Evolutionary conservation across 1,140 invertebrate species (phyloP).

Genomic region (Lordiphosa stackelbergi): DNA sequence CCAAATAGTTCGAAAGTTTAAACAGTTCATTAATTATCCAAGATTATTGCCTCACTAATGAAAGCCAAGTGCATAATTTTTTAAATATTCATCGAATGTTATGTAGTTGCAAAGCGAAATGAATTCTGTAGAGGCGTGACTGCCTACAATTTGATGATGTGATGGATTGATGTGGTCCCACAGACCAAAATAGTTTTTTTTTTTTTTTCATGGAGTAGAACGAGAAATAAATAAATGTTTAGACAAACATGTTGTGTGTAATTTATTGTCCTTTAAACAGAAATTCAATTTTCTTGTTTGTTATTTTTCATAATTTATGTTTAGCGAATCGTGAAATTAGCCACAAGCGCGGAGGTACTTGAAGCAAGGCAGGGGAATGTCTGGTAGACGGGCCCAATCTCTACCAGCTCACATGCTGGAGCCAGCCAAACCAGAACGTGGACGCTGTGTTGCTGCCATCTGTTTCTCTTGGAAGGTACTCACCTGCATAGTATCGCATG

Average conservation of each 20-base stretch:
- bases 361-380: slow-evolving; percentile 44
- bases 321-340: slow-evolving; percentile 46
- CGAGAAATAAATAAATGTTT: slow-evolving; percentile 66
- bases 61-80: slow-evolving; percentile 26
- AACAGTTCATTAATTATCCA: slow-evolving; percentile 38
- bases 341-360: slow-evolving; percentile 16
- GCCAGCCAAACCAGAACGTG: slow-evolving; percentile 61
- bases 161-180: slow-evolving; percentile 29
- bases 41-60: slow-evolving; percentile 1
- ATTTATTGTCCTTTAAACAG: slow-evolving; percentile 25
- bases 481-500: slow-evolving; percentile 92
- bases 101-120: slow-evolving; percentile 6
- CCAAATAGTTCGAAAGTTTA: slow-evolving; percentile 22
- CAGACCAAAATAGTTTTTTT: slow-evolving; percentile 37
- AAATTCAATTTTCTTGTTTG: slow-evolving; percentile 17
- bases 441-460: slow-evolving; percentile 79
- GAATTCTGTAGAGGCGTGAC: slow-evolving; percentile 12
- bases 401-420: slow-evolving; percentile 69
- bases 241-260: slow-evolving; percentile 35
- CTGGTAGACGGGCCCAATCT: slow-evolving; percentile 66
- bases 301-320: slow-evolving; percentile 48
- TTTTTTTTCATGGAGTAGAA: slow-evolving; percentile 8
- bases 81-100: slow-evolving; percentile 27
- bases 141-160: slow-evolving; percentile 14
- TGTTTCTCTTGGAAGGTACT: slow-evolving; percentile 86